A percentile compares a stretch with the other conserved stretches of the same genome.
phyloP scores from a whole-genome alignment of 2,797 vertebrate genomes.

The Antrozous pallidus region DNA sequence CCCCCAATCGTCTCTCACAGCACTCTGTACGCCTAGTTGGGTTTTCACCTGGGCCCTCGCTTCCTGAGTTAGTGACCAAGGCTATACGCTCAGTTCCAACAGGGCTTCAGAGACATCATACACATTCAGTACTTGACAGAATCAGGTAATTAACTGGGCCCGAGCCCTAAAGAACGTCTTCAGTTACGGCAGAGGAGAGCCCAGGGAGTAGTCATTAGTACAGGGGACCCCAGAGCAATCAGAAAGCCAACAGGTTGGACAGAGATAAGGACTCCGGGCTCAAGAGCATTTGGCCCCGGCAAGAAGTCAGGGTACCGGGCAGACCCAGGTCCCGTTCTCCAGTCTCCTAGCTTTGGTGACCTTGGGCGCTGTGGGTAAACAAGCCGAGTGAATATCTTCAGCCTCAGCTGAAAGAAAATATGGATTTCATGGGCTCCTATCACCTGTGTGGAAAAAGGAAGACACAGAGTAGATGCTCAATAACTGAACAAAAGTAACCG shows the following conservation, averaged over 20 bases:
- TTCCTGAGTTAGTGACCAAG: background rate
- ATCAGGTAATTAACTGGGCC: background rate
- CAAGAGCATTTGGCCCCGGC: background rate
- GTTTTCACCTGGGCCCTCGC: background rate
- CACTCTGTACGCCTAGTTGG: background rate
- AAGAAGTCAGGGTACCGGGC: background rate
- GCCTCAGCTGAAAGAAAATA: background rate
- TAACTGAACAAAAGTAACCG: conserved; percentile 1
- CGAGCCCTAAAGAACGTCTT: background rate
- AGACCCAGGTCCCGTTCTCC: background rate
- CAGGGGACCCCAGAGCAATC: background rate
- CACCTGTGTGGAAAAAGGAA: background rate
- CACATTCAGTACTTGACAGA: background rate
- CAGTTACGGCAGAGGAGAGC: background rate
- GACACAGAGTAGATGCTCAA: background rate
- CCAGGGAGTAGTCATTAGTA: background rate
- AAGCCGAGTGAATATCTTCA: background rate
- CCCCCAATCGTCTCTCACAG: background rate
- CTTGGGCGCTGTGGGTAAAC: background rate
- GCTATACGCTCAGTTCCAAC: background rate
- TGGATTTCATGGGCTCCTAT: background rate
- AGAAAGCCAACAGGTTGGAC: background rate
- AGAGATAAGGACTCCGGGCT: background rate
- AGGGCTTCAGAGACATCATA: background rate
- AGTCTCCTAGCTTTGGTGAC: background rate